These are phyloP conservation scores for Hypotaenidia philippensis DNA, from an alignment of 2,797 vertebrate species.

Conservation along the genomic window DNA sequence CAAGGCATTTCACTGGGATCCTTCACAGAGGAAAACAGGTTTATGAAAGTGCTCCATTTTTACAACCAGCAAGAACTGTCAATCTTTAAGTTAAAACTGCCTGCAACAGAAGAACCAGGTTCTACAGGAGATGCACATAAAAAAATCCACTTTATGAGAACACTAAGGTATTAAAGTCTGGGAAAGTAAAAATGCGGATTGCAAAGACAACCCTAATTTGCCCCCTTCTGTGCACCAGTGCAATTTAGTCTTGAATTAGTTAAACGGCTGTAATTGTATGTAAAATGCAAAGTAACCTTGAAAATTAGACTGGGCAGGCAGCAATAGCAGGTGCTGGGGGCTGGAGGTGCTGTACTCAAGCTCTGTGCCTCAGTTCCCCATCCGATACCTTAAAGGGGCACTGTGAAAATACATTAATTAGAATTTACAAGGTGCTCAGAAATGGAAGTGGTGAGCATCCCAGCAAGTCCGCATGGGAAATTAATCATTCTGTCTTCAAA, in stretches of 20 bases:
- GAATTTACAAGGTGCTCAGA: conserved; percentile 65
- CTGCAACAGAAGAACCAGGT: neutral
- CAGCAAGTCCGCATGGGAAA: conserved; percentile 57
- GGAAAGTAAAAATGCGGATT: neutral
- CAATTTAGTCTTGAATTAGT: conserved; percentile 10
- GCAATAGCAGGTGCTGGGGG: neutral
- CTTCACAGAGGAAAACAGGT: conserved; percentile 25
- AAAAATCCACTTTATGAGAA: conserved; percentile 37
- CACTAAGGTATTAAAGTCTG: neutral
- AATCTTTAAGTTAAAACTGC: conserved; percentile 40
- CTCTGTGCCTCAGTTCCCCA: neutral
- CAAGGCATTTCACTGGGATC: conserved; percentile 14
- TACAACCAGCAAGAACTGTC: conserved; percentile 38
- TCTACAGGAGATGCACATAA: neutral
- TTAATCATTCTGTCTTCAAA: conserved; percentile 71
- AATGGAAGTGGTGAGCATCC: conserved; percentile 56
- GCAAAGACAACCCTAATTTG: conserved; percentile 10
- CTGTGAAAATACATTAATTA: conserved; percentile 58
- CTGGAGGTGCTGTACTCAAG: neutral
- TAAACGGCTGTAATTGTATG: neutral
- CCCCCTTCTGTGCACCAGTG: neutral
- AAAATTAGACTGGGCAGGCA: neutral
- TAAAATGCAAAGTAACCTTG: conserved; percentile 23
- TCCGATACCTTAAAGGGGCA: conserved; percentile 38
- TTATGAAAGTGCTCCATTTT: conserved; percentile 51